These are phyloP conservation scores for Bactericera cockerelli DNA, from an alignment of 1,140 invertebrate genomes.

Conservation along the genomic window DNA sequence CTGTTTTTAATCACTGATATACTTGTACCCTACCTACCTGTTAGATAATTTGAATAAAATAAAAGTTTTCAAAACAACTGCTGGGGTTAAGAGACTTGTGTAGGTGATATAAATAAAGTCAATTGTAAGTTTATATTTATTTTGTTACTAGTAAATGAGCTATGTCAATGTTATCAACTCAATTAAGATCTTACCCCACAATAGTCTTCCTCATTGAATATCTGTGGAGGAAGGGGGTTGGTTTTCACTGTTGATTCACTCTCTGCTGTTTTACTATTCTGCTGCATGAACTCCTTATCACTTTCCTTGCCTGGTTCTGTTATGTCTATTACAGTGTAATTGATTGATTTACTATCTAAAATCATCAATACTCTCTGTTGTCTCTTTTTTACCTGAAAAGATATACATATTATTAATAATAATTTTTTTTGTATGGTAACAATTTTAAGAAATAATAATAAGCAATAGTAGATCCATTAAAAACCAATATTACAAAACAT, in stretches of 20 bases:
- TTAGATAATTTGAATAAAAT: no score
- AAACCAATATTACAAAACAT: not conserved
- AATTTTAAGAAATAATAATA: slow-evolving; percentile 16
- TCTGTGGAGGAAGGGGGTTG: slow-evolving; percentile 71
- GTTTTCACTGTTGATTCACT: slow-evolving; percentile 29
- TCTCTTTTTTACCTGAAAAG: slow-evolving; percentile 75
- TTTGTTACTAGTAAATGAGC: no score
- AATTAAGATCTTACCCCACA: slow-evolving; percentile 87
- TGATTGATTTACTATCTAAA: slow-evolving; percentile 73
- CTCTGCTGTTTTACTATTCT: slow-evolving; percentile 61
- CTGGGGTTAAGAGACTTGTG: no score
- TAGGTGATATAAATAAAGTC: no score
- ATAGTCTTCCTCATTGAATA: slow-evolving; percentile 84
- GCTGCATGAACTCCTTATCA: slow-evolving; percentile 84
- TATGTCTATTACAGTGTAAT: slow-evolving; percentile 80
- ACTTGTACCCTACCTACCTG: no score
- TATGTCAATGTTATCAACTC: no score
- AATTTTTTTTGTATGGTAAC: slow-evolving; percentile 10
- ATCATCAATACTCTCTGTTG: slow-evolving; percentile 85
- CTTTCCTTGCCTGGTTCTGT: slow-evolving; percentile 75
- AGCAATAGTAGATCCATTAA: slow-evolving; percentile 3
- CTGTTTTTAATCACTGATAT: no score
- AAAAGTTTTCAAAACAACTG: no score
- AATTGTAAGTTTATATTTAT: no score
- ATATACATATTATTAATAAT: slow-evolving; percentile 18